These are phyloP conservation scores for Pachycephus smyrnensis DNA, from an alignment of 2,888 invertebrate genomes.

Conservation along the genomic window DNA sequence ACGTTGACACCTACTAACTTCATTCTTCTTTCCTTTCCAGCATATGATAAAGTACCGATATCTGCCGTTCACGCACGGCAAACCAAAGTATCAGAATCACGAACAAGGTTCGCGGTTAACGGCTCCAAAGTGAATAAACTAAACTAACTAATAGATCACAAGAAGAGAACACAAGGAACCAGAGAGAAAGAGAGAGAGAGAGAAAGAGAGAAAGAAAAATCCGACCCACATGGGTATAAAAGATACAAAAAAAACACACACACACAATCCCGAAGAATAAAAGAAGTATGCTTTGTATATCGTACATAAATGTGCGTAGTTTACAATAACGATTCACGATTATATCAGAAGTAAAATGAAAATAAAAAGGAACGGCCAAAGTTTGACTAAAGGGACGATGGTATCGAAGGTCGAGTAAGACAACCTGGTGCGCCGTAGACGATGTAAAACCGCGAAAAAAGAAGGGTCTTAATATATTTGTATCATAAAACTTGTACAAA, in stretches of 20 bases:
- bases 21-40: constrained; percentile 72
- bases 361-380: background rate
- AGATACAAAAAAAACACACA: constrained; percentile 20
- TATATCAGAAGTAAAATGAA: background rate
- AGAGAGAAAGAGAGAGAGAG: constrained; percentile 10
- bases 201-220: constrained; percentile 11
- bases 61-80: constrained; percentile 98
- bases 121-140: constrained; percentile 56
- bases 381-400: background rate
- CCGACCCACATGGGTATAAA: background rate
- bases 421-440: background rate
- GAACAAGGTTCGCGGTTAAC: constrained; percentile 65
- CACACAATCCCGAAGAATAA: constrained; percentile 18
- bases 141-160: constrained; percentile 11
- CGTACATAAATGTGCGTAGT: constrained; percentile 54
- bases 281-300: constrained; percentile 7
- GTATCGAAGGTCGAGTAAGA: background rate
- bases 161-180: constrained; percentile 39
- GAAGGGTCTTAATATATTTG: constrained; percentile 63
- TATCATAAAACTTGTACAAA: constrained; percentile 66
- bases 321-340: constrained; percentile 35
- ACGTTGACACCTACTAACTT: no score
- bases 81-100: constrained; percentile 90
- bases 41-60: constrained; percentile 99
- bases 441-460: constrained; percentile 33